These are phyloP conservation scores for Paradoxurus hermaphroditus DNA, from an alignment of 2,113 vertebrate genomes.

Conservation along the genomic window DNA sequence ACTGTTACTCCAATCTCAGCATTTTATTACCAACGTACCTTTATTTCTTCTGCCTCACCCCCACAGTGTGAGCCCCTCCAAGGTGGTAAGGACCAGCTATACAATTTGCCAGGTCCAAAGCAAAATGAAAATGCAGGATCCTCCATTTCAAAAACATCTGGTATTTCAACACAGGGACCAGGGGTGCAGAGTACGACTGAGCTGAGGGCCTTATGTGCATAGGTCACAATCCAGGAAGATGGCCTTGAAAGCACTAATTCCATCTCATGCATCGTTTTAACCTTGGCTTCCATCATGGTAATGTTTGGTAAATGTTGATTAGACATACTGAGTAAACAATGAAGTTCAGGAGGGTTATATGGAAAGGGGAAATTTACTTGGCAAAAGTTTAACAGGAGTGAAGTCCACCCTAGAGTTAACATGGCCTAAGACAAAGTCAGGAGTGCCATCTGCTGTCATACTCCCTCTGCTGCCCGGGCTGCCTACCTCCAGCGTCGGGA, in stretches of 20 bases:
- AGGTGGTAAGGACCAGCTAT: background rate
- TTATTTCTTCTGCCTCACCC: background rate
- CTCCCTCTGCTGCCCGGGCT: background rate
- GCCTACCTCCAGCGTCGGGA: background rate
- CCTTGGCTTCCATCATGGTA: background rate
- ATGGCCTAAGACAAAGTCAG: background rate
- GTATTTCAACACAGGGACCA: background rate
- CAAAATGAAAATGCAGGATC: background rate
- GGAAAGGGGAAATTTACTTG: background rate
- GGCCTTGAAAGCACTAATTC: background rate
- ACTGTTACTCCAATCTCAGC: background rate
- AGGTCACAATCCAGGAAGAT: background rate
- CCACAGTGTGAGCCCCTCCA: background rate
- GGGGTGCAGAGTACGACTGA: background rate
- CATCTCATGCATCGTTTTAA: background rate
- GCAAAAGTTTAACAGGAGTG: background rate
- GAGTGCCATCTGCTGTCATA: conserved; percentile 41
- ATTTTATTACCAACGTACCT: background rate
- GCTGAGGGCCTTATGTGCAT: background rate
- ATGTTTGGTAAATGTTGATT: background rate
- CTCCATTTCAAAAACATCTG: conserved; percentile 8
- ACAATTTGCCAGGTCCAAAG: background rate
- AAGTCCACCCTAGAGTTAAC: background rate
- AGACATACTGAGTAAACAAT: background rate
- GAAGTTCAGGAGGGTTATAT: background rate